Evolutionary conservation across 2,888 invertebrate genomes (phyloP), one percentile per base, ranked within the genome.

Genomic region (Eilema depressum): DNA sequence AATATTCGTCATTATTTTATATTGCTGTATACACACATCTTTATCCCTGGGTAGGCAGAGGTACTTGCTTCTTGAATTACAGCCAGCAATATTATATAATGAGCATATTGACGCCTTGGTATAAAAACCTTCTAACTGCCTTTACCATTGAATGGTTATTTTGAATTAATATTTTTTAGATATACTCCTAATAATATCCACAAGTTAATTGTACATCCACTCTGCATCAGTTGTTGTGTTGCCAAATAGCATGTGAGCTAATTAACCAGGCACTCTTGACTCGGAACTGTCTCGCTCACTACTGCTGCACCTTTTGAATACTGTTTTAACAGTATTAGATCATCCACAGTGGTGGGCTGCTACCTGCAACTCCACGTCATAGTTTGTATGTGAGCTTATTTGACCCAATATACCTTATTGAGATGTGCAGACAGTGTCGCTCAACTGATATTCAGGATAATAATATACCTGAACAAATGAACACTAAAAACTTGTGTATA

Each of bases 401-500:
- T 53, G n/a, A 53, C n/a, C n/a, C 10, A 57, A 33, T 17, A 33
- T 30, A 33, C 23, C 33, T 41, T 66, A 59, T 28, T 59, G 20
- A 20, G 25, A 26, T 60, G n/a, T 66, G 66, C n/a, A 14, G 66
- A 33, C 66, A 57, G 59, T 60, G 37, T 33, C n/a, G 25, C 20
- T 66, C 56, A 25, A 33, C 33, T 65, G n/a, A 56, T 23, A 33
- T 25, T 37, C 25, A 59, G 20, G 37, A 41, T 41, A 66, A 20
- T 23, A 64, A 30, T 30, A 30, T 28, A 47, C 25, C 66, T 66
- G 66, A 66, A 17, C 17, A 66, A 66, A 10, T 64, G 8, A 59
- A 59, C 37, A 63, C 37, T 33, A 66, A 33, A 66, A 60, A 28
- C 41, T 37, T 60, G 23, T 60, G 14, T 66, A 41, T 60, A 66